Evolutionary conservation across 2,113 vertebrate genomes (phyloP), one percentile per base, ranked within the genome.

Genomic region (Aramus guarauna): DNA sequence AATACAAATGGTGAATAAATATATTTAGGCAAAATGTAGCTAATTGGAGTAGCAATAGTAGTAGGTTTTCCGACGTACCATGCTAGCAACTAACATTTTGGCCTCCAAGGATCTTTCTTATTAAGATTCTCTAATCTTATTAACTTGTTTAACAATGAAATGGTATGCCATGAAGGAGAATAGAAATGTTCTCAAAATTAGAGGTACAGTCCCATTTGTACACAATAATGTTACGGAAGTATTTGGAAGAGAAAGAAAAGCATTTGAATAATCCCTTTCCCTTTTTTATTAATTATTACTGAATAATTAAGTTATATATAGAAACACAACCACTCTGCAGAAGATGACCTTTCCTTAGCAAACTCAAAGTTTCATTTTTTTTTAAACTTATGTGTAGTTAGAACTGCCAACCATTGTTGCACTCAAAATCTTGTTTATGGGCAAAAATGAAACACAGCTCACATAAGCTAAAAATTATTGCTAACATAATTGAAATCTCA

Each of bases 21-120:
- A 23, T 30, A 55, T 74, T 55, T 41, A 47, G 66, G 29, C 18
- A 83, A 78, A 71, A 79, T 71, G 43, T 8, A 37, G 7, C 21
- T 89, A 45, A 53, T 27, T 41, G 21, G 34, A 81, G 27, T 43
- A 67, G 41, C 22, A 71, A 36, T 63, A 66, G 12, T 22, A 26
- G 27, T 62, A 78, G 17, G 3, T 64, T 86, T 85, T 89, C 52
- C 68, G 43, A 67, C 20, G 48, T 37, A 29, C 5, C 23, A 48
- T 41, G 26, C 5, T 37, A 45, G 16, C 1, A 2, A 36, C 24
- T 30, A n/a, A 50, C 1, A 15, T 45, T 80, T 67, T 71, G 52
- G 24, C 5, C 5, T 79, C 27, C 0, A 0, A 67, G 8, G 13
- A 3, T 29, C 56, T 62, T 78, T 69, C n/a, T n/a, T n/a, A n/a